Conservation (phyloP, 2,888 invertebrate genomes). For the Scelioninae gen. 1 region DNA sequence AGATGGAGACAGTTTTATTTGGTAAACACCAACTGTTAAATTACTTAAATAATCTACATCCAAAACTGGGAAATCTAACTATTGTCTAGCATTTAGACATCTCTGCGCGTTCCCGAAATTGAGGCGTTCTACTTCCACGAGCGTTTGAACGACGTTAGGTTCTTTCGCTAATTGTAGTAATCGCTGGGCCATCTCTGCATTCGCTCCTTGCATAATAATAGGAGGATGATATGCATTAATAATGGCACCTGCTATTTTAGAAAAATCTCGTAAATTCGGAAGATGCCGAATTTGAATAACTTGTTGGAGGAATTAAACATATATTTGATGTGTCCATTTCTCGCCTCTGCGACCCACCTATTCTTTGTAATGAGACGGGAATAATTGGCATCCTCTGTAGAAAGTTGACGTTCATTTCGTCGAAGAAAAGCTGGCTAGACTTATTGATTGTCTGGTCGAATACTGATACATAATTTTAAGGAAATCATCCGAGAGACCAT, state of each 20-base stretch:
- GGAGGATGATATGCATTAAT: slow-evolving; percentile 50
- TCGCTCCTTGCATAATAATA: slow-evolving; percentile 56
- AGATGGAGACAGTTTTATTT: slow-evolving; percentile 50
- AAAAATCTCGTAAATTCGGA: neutral
- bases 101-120: slow-evolving; percentile 48
- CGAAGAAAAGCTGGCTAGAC: slow-evolving; percentile 24
- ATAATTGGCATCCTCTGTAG: slow-evolving; percentile 66
- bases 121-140: slow-evolving; percentile 57
- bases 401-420: slow-evolving; percentile 43
- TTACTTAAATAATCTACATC: slow-evolving; percentile 39
- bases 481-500: slow-evolving; percentile 20
- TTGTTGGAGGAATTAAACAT: slow-evolving; percentile 34
- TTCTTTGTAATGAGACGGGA: slow-evolving; percentile 21
- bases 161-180: slow-evolving; percentile 29
- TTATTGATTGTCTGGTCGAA: slow-evolving; percentile 3
- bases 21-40: slow-evolving; percentile 47
- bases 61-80: slow-evolving; percentile 50
- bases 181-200: slow-evolving; percentile 41
- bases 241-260: slow-evolving; percentile 22
- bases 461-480: slow-evolving; percentile 5
- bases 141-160: slow-evolving; percentile 61
- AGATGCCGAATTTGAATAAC: slow-evolving; percentile 12
- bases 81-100: slow-evolving; percentile 46
- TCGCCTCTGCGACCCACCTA: slow-evolving; percentile 39
- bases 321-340: slow-evolving; percentile 64